Evolutionary conservation across 1,140 invertebrate genomes (phyloP), one percentile per base, ranked within the genome.

Genomic region (Palaemon carinicauda): DNA sequence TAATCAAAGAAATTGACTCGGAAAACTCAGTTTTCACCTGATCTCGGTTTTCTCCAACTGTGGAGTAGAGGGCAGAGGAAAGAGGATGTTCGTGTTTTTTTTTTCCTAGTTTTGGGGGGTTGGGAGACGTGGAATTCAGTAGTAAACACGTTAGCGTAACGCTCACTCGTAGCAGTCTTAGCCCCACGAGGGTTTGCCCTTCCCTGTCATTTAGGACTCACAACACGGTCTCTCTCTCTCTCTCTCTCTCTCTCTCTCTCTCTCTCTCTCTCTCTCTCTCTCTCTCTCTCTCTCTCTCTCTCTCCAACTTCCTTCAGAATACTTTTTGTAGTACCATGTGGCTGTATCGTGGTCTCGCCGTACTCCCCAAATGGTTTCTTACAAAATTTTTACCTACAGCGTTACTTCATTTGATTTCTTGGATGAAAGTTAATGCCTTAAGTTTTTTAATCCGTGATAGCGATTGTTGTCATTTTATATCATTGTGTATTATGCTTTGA

Each of bases 211-310:
- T n/a, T n/a, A n/a, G n/a, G n/a, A 24, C 41, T 12, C 75, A 21
- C 15, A 24, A 50, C 9, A 9, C 4, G 10, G 21, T 1, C 4
- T 17, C 24, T 27, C 71, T 9, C 75, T 7, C 75, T 52, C 41
- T 78, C 41, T 52, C 41, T 78, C 41, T 77, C 74, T 51, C 41
- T 51, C 69, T 51, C 41, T 56, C 53, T 56, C 53, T 56, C 53
- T 56, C 77, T 79, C 77, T 77, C 77, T 79, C 77, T 79, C 77
- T 79, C 77, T 79, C 77, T 79, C 78, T 80, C 79, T 80, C 56
- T 80, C 79, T 80, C 79, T 80, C 29, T 80, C 78, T 80, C 78
- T 80, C 78, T 80, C 79, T 80, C 56, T 80, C 79, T 80, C 79
- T 80, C 29, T 80, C 78, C 60, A 53, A 60, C 78, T 80, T 54